phyloP scores from a whole-genome alignment of 2,888 invertebrate species.

The Drosophila yooni region DNA sequence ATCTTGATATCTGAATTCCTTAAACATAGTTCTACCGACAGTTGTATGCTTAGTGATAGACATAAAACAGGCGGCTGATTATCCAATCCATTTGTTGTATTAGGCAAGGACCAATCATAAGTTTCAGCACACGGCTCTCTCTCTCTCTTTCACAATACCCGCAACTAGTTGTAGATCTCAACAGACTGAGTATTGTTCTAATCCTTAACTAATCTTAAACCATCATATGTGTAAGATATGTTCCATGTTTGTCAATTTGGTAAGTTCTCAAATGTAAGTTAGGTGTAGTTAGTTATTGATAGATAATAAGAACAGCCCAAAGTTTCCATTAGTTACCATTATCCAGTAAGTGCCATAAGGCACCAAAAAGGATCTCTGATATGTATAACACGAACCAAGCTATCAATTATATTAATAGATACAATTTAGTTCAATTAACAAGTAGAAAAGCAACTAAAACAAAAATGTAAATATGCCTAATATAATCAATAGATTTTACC shows the following conservation, averaged over 20 bases:
- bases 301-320: conserved; percentile 44
- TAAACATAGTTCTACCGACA: conserved; percentile 8
- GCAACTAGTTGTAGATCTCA: conserved; percentile 75
- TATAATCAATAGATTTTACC: conserved; percentile 6
- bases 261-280: conserved; percentile 55
- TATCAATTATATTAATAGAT: not conserved
- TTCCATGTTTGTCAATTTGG: not conserved
- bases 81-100: conserved; percentile 18
- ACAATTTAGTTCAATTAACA: conserved; percentile 13
- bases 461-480: conserved; percentile 1
- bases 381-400: conserved; percentile 25
- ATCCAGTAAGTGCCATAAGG: conserved; percentile 68
- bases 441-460: conserved; percentile 23
- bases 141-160: conserved; percentile 34
- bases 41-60: conserved; percentile 3
- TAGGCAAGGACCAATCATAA: conserved; percentile 28
- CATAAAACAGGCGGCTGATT: conserved; percentile 6
- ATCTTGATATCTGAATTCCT: conserved; percentile 25
- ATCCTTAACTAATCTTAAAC: conserved; percentile 28
- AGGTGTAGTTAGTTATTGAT: not conserved
- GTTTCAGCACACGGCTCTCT: conserved; percentile 43
- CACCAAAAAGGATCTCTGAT: conserved; percentile 66
- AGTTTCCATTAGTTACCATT: conserved; percentile 53
- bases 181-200: conserved; percentile 74
- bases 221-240: not conserved